These are phyloP conservation scores for Siniperca scherzeri DNA, from an alignment of 2,797 vertebrate species.

Conservation along the genomic window DNA sequence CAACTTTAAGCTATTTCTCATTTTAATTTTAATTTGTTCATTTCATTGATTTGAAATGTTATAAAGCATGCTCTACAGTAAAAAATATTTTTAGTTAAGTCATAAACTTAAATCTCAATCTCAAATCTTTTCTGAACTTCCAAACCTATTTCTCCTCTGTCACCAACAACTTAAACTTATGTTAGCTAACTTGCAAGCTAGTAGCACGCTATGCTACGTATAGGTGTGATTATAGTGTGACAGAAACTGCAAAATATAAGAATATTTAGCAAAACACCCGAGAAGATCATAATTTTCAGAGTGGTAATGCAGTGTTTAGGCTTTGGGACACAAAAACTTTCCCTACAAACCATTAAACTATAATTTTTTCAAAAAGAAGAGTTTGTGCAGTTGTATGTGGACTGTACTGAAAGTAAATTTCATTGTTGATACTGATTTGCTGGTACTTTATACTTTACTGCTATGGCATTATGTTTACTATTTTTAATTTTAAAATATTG, in stretches of 20 bases:
- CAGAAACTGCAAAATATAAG: not conserved
- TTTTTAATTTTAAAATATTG: not conserved
- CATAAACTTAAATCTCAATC: not conserved
- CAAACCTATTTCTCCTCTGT: not conserved
- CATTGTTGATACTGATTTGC: not conserved
- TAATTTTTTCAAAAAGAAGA: not conserved
- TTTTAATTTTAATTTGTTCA: no score
- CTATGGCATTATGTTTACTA: not conserved
- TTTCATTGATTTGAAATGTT: not conserved
- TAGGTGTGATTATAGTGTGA: not conserved
- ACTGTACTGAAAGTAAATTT: no score
- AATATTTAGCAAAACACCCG: not conserved
- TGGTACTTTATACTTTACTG: not conserved
- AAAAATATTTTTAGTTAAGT: not conserved
- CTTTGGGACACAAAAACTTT: not conserved
- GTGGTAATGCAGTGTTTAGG: not conserved
- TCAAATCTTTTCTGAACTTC: constrained; percentile 2
- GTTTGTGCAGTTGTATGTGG: not conserved
- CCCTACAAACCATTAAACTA: not conserved
- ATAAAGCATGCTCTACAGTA: not conserved
- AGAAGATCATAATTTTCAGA: not conserved
- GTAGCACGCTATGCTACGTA: no score
- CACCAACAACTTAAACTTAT: not conserved
- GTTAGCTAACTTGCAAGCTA: not conserved
- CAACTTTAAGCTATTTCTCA: no score